These are phyloP conservation scores for Leptobrachium leishanense DNA, from an alignment of 2,113 vertebrate species.

Conservation along the genomic window DNA sequence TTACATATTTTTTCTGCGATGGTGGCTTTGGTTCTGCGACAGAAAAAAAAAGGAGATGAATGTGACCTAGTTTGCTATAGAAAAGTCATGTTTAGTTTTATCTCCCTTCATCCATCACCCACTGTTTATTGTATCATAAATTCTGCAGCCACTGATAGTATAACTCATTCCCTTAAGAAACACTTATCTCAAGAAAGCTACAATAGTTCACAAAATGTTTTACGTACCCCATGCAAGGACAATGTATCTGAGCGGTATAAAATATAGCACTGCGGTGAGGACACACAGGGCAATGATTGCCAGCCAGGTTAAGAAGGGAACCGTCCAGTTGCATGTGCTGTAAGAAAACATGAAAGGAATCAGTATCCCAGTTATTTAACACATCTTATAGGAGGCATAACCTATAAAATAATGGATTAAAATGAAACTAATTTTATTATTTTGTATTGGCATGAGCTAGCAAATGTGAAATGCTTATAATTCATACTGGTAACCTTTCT, in stretches of 20 bases:
- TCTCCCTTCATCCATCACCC: conserved; percentile 61
- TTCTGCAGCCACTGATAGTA: conserved; percentile 53
- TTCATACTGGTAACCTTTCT: too few relatives aligned
- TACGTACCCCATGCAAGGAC: conserved; percentile 95
- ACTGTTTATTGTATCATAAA: conserved; percentile 60
- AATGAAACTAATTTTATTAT: conserved; percentile 1
- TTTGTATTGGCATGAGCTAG: too few relatives aligned
- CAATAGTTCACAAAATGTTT: conserved; percentile 54
- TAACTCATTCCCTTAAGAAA: conserved; percentile 61
- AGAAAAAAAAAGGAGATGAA: conserved; percentile 63
- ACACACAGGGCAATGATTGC: conserved; percentile 82
- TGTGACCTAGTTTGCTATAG: conserved; percentile 58
- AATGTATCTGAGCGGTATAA: conserved; percentile 94
- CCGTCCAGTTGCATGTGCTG: conserved; percentile 98
- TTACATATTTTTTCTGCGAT: conserved; percentile 52
- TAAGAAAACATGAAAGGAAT: conserved; percentile 55
- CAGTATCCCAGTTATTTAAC: conserved; percentile 32
- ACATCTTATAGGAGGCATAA: conserved; percentile 45
- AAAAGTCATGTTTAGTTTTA: conserved; percentile 31
- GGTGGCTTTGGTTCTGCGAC: conserved; percentile 55
- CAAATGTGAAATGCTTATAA: too few relatives aligned
- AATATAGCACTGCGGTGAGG: conserved; percentile 84
- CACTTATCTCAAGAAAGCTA: conserved; percentile 51
- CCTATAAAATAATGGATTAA: conserved; percentile 21
- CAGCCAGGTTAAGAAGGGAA: conserved; percentile 96